Conservation (phyloP, 2,888 invertebrate species). For the Drosophila nr. medialis region DNA sequence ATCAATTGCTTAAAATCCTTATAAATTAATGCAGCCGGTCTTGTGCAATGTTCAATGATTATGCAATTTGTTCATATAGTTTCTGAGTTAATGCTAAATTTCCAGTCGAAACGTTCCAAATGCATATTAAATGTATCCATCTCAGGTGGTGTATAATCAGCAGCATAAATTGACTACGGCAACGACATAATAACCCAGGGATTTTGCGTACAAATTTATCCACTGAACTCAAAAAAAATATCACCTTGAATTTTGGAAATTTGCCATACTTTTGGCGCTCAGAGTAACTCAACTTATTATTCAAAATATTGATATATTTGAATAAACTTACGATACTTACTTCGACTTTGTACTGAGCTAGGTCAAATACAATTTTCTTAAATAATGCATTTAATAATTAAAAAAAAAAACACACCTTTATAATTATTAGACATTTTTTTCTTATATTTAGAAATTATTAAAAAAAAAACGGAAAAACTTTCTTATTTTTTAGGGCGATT, state of each 20-base stretch:
- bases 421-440: no score
- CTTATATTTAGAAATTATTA: no score
- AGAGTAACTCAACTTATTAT: no score
- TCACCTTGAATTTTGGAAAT: neutral
- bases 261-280: neutral
- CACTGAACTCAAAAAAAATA: neutral
- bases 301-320: no score
- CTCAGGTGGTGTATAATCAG: neutral
- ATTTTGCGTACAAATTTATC: neutral
- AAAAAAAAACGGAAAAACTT: no score
- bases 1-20: conserved; percentile 14
- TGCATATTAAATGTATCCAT: neutral
- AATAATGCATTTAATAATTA: no score
- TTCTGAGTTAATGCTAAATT: neutral
- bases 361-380: no score
- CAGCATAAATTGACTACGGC: no score
- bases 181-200: neutral
- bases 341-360: no score
- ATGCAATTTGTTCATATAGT: conserved; percentile 17
- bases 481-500: neutral
- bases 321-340: no score
- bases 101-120: neutral
- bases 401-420: no score
- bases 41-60: conserved; percentile 3
- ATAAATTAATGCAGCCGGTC: neutral